phyloP scores from a whole-genome alignment of 2,797 vertebrate species.

The Dendrocincla fuliginosa region DNA sequence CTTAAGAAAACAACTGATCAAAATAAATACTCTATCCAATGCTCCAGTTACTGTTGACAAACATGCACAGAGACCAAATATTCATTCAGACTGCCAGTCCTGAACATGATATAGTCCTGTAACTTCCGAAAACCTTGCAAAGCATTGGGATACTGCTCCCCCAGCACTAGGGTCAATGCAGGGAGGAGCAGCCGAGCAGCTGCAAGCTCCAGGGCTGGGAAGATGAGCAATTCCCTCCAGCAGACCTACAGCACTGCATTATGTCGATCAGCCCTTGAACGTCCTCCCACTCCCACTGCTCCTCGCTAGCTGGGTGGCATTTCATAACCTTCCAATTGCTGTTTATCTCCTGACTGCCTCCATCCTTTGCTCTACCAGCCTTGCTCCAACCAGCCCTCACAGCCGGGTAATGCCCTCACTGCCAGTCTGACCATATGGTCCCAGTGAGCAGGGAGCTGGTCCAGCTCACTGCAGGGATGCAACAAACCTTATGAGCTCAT shows the following conservation, averaged over 20 bases:
- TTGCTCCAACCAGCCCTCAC: neutral
- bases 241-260: neutral
- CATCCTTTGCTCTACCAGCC: neutral
- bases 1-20: neutral
- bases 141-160: neutral
- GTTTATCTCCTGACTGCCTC: neutral
- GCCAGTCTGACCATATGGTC: neutral
- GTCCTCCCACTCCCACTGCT: neutral
- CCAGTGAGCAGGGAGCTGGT: neutral
- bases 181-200: neutral
- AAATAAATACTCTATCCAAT: neutral
- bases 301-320: neutral
- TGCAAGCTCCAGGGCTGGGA: neutral
- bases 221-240: neutral
- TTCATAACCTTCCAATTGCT: neutral
- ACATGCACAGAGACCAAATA: neutral
- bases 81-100: neutral
- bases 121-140: neutral
- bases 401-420: neutral
- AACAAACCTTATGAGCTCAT: neutral
- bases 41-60: neutral
- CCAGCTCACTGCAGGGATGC: neutral
- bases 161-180: neutral
- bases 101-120: neutral
- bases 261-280: neutral